Percentiles rank a stretch among this genome's conserved stretches.
phyloP scores from a whole-genome alignment of 1,140 invertebrate genomes.

The Thalassaphorura encarpata region DNA sequence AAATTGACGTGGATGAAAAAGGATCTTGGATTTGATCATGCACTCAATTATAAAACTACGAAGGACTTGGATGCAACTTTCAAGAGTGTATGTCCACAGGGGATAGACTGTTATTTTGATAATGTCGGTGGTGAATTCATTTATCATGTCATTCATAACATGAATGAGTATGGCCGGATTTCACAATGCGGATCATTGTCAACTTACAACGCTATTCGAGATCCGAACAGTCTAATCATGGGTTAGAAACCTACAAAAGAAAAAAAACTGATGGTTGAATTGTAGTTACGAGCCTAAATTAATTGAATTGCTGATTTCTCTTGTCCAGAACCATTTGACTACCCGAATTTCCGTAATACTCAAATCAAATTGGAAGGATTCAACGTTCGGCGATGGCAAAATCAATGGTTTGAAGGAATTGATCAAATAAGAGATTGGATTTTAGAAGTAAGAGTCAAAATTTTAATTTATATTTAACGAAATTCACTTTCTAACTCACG shows the following conservation, averaged over 20 bases:
- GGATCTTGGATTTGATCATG: constrained; percentile 54
- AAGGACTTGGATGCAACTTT: constrained; percentile 43
- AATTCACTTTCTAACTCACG: neutral
- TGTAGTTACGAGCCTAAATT: too few relatives aligned
- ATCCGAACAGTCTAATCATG: neutral
- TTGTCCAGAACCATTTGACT: neutral
- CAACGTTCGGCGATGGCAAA: constrained; percentile 41
- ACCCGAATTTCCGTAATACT: neutral
- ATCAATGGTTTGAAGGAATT: constrained; percentile 46
- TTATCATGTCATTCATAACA: constrained; percentile 37
- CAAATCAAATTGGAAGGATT: constrained; percentile 40
- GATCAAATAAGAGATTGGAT: constrained; percentile 50
- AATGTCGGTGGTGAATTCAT: constrained; percentile 48
- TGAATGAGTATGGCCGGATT: constrained; percentile 39
- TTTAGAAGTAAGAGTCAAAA: constrained; percentile 39
- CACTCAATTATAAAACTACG: constrained; percentile 58
- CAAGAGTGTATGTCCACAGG: constrained; percentile 53
- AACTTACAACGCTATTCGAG: neutral
- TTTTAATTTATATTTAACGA: neutral
- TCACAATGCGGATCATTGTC: constrained; percentile 41
- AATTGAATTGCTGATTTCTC: too few relatives aligned
- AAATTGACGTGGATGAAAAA: constrained; percentile 38
- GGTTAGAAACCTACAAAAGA: neutral
- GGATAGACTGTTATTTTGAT: constrained; percentile 62
- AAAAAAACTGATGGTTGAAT: neutral